Evolutionary conservation across 1,140 invertebrate species (phyloP).

Genomic region (Ooceraea biroi): DNA sequence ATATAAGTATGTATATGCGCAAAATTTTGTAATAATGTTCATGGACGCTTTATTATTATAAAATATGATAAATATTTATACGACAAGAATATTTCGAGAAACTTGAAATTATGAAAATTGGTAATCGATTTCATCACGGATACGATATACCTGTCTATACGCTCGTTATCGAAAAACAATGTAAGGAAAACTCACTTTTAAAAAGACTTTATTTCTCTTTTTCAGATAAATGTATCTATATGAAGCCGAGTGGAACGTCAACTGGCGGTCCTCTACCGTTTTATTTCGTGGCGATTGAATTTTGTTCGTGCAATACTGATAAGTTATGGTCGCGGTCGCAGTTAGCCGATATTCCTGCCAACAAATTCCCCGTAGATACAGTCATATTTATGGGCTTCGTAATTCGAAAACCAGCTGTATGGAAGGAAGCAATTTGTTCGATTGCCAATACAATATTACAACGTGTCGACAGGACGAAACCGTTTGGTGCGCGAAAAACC

Average conservation of each 20-base stretch:
- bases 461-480: slow-evolving; percentile 62
- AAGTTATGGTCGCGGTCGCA: slow-evolving; percentile 59
- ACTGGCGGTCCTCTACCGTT: slow-evolving; percentile 18
- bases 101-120: neutral
- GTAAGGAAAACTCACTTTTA: slow-evolving; percentile 7
- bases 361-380: slow-evolving; percentile 70
- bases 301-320: slow-evolving; percentile 60
- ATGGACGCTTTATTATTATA: too few relatives aligned
- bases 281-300: slow-evolving; percentile 66
- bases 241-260: slow-evolving; percentile 9
- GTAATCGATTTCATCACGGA: neutral
- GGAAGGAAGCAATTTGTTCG: slow-evolving; percentile 74
- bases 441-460: slow-evolving; percentile 66
- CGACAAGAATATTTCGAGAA: too few relatives aligned
- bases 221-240: neutral
- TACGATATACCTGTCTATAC: slow-evolving; percentile 24
- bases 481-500: slow-evolving; percentile 42
- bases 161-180: slow-evolving; percentile 25
- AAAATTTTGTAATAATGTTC: too few relatives aligned
- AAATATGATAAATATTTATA: slow-evolving; percentile 13
- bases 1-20: too few relatives aligned
- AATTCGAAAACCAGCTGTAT: slow-evolving; percentile 70
- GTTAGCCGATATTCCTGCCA: slow-evolving; percentile 57
- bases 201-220: slow-evolving; percentile 18
- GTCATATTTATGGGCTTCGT: slow-evolving; percentile 72